Evolutionary conservation across 2,113 vertebrate species (phyloP).

Genomic region (Campylomormyrus numenius): DNA sequence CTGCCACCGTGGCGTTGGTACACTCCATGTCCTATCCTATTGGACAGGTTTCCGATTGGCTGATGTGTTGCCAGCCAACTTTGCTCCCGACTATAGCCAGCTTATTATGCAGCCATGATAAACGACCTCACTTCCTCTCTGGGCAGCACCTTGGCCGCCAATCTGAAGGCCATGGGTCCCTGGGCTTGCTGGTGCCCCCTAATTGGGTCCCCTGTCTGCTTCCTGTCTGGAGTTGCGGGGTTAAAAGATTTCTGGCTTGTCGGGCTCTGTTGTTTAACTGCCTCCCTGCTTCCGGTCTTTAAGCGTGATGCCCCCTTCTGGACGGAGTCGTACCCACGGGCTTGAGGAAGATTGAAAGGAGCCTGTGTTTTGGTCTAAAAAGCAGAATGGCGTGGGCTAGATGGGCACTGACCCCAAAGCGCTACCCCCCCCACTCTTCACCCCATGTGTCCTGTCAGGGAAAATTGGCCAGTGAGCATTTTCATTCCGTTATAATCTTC

Average conservation of each 20-base stretch:
- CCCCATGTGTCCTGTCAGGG: too few species aligned
- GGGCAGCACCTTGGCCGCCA: neutral
- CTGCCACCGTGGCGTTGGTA: neutral
- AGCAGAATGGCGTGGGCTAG: neutral
- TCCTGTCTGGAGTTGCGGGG: conserved; percentile 18
- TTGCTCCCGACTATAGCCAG: conserved; percentile 23
- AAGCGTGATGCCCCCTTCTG: neutral
- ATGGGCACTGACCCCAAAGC: neutral
- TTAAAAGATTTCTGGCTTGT: neutral
- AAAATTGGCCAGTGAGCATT: neutral
- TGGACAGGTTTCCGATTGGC: conserved; percentile 6
- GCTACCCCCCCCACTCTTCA: neutral
- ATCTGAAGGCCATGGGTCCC: neutral
- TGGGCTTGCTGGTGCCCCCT: conserved; percentile 17
- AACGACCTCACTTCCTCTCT: conserved; percentile 24
- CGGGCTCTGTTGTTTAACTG: neutral
- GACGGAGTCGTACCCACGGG: neutral
- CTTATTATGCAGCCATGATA: conserved; percentile 45
- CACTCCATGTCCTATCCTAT: neutral
- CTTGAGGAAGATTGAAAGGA: neutral
- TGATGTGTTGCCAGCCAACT: conserved; percentile 19
- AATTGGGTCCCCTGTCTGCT: conserved; percentile 37
- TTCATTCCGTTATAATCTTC: neutral
- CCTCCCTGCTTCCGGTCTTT: neutral
- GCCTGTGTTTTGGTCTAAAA: neutral